Evolutionary conservation across 2,888 invertebrate genomes (phyloP).

Genomic region (Plebejus melissa): DNA sequence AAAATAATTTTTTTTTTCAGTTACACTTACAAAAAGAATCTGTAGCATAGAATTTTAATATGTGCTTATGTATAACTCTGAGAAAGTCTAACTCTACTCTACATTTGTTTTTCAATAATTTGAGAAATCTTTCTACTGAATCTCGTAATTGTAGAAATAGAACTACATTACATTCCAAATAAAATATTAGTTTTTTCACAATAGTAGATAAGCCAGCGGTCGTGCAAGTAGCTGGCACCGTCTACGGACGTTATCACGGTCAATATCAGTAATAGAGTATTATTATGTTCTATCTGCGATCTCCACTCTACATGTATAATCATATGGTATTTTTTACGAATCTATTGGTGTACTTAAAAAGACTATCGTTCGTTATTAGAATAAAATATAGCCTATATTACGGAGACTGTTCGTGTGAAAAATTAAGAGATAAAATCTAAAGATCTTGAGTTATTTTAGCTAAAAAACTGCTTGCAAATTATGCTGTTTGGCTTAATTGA

Average conservation of each 20-base stretch:
- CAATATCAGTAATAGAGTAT: background rate
- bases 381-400: conserved; percentile 18
- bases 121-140: background rate
- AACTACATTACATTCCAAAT: background rate
- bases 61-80: too few relatives aligned
- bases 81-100: background rate
- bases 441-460: background rate
- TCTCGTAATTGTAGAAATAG: background rate
- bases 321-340: conserved; percentile 14
- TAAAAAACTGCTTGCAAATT: background rate
- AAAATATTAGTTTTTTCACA: background rate
- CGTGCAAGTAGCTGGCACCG: conserved; percentile 7
- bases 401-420: background rate
- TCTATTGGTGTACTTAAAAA: background rate
- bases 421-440: background rate
- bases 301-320: conserved; percentile 1
- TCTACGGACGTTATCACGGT: background rate
- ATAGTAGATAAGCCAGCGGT: background rate
- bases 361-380: background rate
- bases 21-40: background rate
- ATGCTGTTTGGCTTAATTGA: background rate
- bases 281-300: conserved; percentile 6
- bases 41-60: too few relatives aligned
- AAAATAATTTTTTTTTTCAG: background rate
- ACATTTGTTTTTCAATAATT: background rate